phyloP scores from a whole-genome alignment of 2,113 vertebrate genomes.

The Sturnus vulgaris region DNA sequence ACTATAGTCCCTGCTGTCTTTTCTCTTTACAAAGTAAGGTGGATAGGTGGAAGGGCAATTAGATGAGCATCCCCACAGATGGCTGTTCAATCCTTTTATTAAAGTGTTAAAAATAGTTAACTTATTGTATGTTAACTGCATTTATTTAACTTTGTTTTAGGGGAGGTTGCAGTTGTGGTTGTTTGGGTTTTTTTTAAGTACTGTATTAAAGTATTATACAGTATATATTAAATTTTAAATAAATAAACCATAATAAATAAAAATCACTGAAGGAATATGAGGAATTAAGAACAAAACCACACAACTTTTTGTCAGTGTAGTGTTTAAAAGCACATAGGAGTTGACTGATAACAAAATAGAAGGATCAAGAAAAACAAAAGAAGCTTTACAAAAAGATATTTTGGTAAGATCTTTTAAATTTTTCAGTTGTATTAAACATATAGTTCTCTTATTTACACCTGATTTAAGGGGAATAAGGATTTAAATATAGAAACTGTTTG shows the following conservation, averaged over 20 bases:
- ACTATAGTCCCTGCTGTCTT: neutral
- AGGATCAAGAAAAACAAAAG: neutral
- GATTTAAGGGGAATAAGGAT: neutral
- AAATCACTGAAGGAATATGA: neutral
- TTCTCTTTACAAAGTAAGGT: neutral
- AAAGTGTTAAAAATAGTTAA: neutral
- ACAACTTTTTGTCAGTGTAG: neutral
- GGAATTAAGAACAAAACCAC: neutral
- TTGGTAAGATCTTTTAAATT: neutral
- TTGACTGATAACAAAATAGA: neutral
- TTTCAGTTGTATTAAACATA: neutral
- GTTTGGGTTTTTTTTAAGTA: neutral
- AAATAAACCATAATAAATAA: neutral
- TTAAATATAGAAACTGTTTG: neutral
- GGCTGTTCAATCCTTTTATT: neutral
- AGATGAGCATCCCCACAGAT: neutral
- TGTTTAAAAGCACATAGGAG: neutral
- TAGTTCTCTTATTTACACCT: neutral
- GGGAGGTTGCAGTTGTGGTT: rapidly evolving
- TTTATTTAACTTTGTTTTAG: neutral
- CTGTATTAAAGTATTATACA: neutral
- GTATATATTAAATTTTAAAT: neutral
- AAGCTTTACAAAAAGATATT: neutral
- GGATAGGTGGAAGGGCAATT: neutral
- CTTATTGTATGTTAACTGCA: neutral